Base-by-base conservation (phyloP, 2,888 invertebrate genomes). In the Auanema sp. region DNA sequence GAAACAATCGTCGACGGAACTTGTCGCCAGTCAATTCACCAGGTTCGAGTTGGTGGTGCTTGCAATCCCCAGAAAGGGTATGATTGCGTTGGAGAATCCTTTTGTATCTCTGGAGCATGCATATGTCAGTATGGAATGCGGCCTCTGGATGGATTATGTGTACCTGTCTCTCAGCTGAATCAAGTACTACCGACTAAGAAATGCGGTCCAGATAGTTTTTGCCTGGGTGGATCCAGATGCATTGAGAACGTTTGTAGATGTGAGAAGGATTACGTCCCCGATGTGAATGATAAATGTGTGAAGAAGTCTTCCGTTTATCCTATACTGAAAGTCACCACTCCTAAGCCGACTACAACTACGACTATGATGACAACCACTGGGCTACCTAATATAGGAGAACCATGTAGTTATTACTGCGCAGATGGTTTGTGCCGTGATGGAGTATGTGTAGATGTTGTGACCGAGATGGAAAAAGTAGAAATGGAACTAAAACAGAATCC, bases 11-110 rank as follows among this genome's bases (percentile, higher is more conserved):
- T 77, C 0, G 75, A 72, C 25, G 72, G 68, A 4, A 69, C 72
- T 1, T 81, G 81, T 18, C 66, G 80, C 43, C 59, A 66, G 41
- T 77, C 79, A 8, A 74, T 77, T 43, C 72, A 77, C 43, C 66
- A 76, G 55, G 75, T 78, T 16, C 51, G 66, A 6, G 79, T 77
- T 0, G 81, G 81, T 14, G 69, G 71, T 0, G 50, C 63, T 1
- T 81, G 81, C 62, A 77, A 81, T 56, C 73, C 79, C 1, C 64
- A 68, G 25, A 76, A 76, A 21, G 81, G 81, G 3, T 72, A 79
- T 8, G 80, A 81, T 51, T 81, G 81, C 54, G 63, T 79, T 21
- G 77, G 75, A 25, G 78, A 79, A 40, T 70, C 76, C 2, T 56
- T 61, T 18, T 79, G 79, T 54, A 42, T 66, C 12, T 68, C 72